Evolutionary conservation across 2,113 vertebrate species (phyloP).

Genomic region (Pseudonaja textilis): DNA sequence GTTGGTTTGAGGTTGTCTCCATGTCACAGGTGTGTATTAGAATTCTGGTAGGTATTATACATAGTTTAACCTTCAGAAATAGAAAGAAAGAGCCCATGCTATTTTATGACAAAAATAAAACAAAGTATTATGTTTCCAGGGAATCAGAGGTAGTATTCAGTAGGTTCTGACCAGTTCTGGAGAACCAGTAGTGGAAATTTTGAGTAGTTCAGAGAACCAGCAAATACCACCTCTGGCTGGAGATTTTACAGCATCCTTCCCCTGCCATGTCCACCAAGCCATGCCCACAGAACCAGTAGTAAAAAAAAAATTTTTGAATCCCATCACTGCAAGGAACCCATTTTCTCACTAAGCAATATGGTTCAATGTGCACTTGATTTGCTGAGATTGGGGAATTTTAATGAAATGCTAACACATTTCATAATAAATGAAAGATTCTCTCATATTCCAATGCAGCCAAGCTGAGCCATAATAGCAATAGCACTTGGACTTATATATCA

Average conservation of each 20-base stretch:
- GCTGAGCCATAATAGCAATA: no score
- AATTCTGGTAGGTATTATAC: rapidly evolving
- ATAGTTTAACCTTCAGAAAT: rapidly evolving
- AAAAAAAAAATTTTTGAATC: no score
- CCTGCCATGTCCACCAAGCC: no score
- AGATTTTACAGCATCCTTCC: no score
- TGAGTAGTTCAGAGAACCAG: no score
- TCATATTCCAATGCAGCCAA: neutral
- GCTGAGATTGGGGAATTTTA: neutral
- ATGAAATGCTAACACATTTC: neutral
- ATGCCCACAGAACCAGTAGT: no score
- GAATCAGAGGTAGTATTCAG: neutral
- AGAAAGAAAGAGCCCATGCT: neutral
- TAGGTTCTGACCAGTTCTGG: no score
- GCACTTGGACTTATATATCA: no score
- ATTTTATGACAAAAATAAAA: neutral
- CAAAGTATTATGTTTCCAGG: neutral
- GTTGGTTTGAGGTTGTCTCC: constrained; percentile 91
- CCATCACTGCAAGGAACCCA: neutral
- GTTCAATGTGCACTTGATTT: neutral
- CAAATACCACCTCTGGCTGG: no score
- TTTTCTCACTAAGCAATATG: neutral
- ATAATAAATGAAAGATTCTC: neutral
- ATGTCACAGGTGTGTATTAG: constrained; percentile 77
- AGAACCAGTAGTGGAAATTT: no score